phyloP scores from a whole-genome alignment of 2,113 vertebrate genomes.

The Fregata magnificens region DNA sequence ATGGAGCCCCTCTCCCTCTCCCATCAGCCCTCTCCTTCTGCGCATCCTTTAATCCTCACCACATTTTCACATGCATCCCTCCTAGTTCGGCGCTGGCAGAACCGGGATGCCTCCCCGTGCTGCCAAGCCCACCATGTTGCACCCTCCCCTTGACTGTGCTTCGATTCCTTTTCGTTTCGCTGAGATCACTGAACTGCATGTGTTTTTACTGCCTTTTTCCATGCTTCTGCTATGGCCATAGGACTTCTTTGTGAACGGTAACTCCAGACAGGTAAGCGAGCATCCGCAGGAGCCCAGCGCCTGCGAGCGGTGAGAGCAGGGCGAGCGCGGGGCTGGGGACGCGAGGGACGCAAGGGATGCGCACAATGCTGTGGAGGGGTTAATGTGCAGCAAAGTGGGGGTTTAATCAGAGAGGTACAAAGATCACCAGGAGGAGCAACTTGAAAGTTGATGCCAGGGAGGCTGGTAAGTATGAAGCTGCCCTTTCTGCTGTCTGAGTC shows the following conservation, averaged over 20 bases:
- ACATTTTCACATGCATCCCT: background rate
- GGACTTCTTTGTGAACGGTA: slow-evolving; percentile 99
- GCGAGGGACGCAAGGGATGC: accelerated
- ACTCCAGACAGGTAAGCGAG: slow-evolving; percentile 96
- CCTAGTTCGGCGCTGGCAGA: background rate
- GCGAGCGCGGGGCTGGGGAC: background rate
- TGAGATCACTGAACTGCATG: slow-evolving; percentile 86
- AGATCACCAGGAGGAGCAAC: background rate
- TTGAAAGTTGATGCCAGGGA: background rate
- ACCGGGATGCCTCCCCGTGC: background rate
- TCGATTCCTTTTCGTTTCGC: slow-evolving; percentile 66
- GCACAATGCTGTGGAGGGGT: background rate
- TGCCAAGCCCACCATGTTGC: background rate
- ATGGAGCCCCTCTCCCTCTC: background rate
- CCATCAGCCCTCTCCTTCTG: background rate
- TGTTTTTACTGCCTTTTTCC: slow-evolving; percentile 89
- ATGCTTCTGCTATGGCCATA: slow-evolving; percentile 96
- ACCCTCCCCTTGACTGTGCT: slow-evolving; percentile 34
- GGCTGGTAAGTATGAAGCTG: slow-evolving; percentile 82
- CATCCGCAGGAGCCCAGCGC: background rate
- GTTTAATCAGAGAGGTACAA: background rate
- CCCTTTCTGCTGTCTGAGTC: background rate
- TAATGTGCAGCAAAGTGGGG: accelerated
- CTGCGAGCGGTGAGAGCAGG: background rate
- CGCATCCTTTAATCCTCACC: background rate